phyloP scores from a whole-genome alignment of 2,888 invertebrate genomes.

The Tipula lateralis region DNA sequence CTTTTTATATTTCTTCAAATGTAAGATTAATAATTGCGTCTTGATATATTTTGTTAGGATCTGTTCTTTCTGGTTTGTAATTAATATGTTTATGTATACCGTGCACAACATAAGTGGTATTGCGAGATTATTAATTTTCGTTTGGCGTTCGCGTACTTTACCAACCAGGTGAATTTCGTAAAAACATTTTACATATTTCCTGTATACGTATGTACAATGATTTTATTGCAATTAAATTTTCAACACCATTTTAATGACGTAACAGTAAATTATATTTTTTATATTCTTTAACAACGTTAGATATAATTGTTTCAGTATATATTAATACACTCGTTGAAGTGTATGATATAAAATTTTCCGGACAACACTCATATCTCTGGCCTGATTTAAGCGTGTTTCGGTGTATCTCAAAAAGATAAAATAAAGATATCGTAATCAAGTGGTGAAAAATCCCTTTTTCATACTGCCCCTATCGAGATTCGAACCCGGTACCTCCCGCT shows the following conservation, averaged over 20 bases:
- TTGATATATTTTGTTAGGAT: not conserved
- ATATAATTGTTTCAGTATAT: no score
- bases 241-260: not conserved
- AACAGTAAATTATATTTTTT: not conserved
- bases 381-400: no score
- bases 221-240: conserved; percentile 2
- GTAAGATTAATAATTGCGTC: not conserved
- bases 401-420: no score
- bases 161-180: not conserved
- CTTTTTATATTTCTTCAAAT: not conserved
- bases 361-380: no score
- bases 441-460: no score
- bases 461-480: no score
- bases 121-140: not conserved
- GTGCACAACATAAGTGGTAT: not conserved
- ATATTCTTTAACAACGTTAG: no score
- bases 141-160: not conserved
- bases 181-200: not conserved
- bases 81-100: not conserved
- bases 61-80: not conserved
- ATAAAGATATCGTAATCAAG: no score
- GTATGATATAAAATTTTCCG: no score
- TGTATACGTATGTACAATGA: not conserved
- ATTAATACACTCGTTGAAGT: no score
- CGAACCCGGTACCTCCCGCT: no score